phyloP scores from a whole-genome alignment of 2,113 vertebrate genomes.

The Himantopus leucocephalus region DNA sequence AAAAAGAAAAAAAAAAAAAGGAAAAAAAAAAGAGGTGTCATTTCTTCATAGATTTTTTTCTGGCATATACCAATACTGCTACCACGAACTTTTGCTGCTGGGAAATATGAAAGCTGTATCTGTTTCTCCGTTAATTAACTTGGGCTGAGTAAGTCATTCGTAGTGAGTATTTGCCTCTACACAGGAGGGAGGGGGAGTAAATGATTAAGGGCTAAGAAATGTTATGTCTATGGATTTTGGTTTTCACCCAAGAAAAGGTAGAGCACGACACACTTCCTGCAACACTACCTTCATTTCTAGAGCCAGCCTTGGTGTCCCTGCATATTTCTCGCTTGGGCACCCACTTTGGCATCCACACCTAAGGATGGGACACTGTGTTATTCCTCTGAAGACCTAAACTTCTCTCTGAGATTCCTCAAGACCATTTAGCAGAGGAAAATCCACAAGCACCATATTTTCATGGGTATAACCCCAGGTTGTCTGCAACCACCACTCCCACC shows the following conservation, averaged over 20 bases:
- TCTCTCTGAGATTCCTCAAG: background rate
- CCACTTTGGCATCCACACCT: background rate
- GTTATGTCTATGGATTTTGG: background rate
- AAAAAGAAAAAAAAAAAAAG: background rate
- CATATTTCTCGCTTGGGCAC: background rate
- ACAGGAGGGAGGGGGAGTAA: background rate
- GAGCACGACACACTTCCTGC: background rate
- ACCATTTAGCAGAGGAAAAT: background rate
- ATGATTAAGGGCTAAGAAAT: background rate
- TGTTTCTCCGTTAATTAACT: background rate
- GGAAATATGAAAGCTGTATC: background rate
- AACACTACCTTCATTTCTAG: background rate
- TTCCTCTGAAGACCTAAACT: background rate
- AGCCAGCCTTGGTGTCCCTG: background rate
- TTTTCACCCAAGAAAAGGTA: background rate
- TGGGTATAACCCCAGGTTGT: background rate
- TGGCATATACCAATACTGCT: background rate
- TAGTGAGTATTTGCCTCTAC: background rate
- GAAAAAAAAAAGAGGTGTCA: accelerated
- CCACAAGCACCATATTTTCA: background rate
- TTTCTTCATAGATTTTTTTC: background rate
- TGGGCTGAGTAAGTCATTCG: background rate
- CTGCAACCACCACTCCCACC: background rate
- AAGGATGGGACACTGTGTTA: background rate
- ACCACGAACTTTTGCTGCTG: background rate